Conservation (phyloP, 2,888 invertebrate species). For the Papilio protenor region DNA sequence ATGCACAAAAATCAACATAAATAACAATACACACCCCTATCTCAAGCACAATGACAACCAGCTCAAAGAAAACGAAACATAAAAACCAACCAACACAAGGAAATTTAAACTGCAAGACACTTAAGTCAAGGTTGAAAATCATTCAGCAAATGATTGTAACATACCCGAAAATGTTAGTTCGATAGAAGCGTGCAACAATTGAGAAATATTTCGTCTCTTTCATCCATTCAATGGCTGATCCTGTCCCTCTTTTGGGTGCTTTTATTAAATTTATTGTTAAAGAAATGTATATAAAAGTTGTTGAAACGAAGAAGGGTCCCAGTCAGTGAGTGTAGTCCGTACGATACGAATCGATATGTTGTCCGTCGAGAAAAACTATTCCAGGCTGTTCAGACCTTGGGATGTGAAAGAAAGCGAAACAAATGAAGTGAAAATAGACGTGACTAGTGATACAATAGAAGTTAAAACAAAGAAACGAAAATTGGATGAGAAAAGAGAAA, state of each 20-base stretch:
- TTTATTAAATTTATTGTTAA: constrained; percentile 84
- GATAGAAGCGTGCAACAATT: constrained; percentile 81
- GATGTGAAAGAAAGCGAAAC: constrained; percentile 76
- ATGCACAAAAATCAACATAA: constrained; percentile 83
- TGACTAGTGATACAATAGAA: constrained; percentile 53
- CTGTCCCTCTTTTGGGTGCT: constrained; percentile 77
- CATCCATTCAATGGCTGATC: constrained; percentile 73
- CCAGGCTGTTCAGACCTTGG: constrained; percentile 86
- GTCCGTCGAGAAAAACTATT: constrained; percentile 72
- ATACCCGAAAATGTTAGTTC: constrained; percentile 53
- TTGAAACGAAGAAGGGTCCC: constrained; percentile 77
- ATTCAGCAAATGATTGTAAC: constrained; percentile 17
- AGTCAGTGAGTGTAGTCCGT: constrained; percentile 69
- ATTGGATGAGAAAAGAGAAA: constrained; percentile 70
- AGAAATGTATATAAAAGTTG: constrained; percentile 83
- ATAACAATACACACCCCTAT: constrained; percentile 84
- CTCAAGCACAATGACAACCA: constrained; percentile 74
- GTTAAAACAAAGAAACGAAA: constrained; percentile 60
- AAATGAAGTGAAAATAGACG: constrained; percentile 44
- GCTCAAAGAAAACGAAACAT: constrained; percentile 52
- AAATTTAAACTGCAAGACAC: constrained; percentile 49
- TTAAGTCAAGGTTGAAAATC: constrained; percentile 51
- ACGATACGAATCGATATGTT: constrained; percentile 67
- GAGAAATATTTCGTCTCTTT: constrained; percentile 83
- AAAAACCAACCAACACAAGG: constrained; percentile 45